Evolutionary conservation across 2,888 invertebrate species (phyloP).

Genomic region (Urechis unicinctus): DNA sequence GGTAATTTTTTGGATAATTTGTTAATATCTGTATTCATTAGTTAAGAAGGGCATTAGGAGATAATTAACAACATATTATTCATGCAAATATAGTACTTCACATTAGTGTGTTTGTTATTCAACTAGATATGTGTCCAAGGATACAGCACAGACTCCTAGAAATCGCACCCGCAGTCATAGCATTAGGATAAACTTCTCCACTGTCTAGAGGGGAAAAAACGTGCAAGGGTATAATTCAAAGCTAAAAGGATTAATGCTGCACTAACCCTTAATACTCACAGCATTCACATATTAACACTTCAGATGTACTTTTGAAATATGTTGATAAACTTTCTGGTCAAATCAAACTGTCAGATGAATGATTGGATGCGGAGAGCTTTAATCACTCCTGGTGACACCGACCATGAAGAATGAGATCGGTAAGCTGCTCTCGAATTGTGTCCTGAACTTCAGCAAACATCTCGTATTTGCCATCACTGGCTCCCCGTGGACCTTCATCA

Average conservation of each 20-base stretch:
- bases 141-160: slow-evolving; percentile 87
- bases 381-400: not conserved
- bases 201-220: no score
- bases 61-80: not conserved
- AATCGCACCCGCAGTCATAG: slow-evolving; percentile 73
- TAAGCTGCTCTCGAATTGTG: slow-evolving; percentile 71
- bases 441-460: slow-evolving; percentile 79
- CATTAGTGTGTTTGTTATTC: no score
- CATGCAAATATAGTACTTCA: no score
- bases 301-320: no score
- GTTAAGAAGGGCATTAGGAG: no score
- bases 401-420: slow-evolving; percentile 46
- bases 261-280: no score
- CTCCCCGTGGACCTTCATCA: slow-evolving; percentile 6
- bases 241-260: no score
- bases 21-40: slow-evolving; percentile 39
- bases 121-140: slow-evolving; percentile 10
- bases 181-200: slow-evolving; percentile 41
- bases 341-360: no score
- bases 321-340: no score
- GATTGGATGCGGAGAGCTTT: no score
- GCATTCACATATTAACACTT: no score
- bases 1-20: slow-evolving; percentile 51
- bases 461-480: slow-evolving; percentile 81
- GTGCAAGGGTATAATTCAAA: no score